Percentiles rank a stretch among this genome's conserved stretches.
Evolutionary conservation across 2,113 vertebrate genomes (phyloP).

Genomic region (Mirza zaza): DNA sequence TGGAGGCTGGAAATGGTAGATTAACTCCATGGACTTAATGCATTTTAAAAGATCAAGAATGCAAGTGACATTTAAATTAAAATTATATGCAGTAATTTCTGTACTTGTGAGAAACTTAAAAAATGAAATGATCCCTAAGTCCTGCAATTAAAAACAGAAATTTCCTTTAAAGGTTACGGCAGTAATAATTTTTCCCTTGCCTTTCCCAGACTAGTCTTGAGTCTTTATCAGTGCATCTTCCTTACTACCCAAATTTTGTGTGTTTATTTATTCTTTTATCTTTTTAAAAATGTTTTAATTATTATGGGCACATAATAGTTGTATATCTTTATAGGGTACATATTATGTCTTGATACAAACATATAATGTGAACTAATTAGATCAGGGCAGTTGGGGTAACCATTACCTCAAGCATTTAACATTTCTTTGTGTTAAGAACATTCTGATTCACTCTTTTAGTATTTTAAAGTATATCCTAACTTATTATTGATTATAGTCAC

Average conservation of each 20-base stretch:
- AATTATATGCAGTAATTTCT: neutral
- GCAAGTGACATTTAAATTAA: neutral
- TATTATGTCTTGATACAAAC: too few relatives aligned
- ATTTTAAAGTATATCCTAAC: too few relatives aligned
- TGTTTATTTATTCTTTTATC: neutral
- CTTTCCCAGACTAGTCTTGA: neutral
- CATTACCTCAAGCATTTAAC: too few relatives aligned
- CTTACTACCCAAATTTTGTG: neutral
- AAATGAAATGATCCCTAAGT: neutral
- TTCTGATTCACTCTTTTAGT: too few relatives aligned
- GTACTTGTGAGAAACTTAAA: neutral
- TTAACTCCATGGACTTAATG: neutral
- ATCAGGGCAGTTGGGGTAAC: too few relatives aligned
- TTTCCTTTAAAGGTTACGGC: neutral
- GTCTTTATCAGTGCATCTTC: neutral
- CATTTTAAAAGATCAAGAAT: neutral
- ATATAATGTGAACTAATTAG: too few relatives aligned
- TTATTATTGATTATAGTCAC: too few relatives aligned
- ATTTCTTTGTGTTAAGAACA: too few relatives aligned
- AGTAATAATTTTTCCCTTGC: neutral
- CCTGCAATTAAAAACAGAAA: neutral
- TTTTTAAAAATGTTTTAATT: too few relatives aligned
- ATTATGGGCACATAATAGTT: too few relatives aligned
- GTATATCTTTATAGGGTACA: too few relatives aligned
- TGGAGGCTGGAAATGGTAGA: neutral